Evolutionary conservation across 2,888 invertebrate genomes (phyloP), one percentile per base, ranked within the genome.

Genomic region (Limnephilus marmoratus): DNA sequence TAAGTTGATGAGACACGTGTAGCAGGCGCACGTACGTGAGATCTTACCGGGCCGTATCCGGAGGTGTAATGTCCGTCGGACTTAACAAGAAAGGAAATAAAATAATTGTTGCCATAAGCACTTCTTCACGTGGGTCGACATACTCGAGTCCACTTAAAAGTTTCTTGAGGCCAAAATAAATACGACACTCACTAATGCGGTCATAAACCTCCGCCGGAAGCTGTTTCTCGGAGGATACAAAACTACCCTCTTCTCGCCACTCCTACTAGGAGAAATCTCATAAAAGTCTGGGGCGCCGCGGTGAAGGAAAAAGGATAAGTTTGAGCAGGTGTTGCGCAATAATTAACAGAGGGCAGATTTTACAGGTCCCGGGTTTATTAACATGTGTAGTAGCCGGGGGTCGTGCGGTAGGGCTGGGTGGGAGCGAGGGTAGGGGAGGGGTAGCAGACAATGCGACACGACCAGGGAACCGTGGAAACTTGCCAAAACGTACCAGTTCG

Each of bases 401-500:
- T 24, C 3, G 41, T 15, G 13, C 18, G 45, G 9, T 9, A 68
- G 68, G n/a, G 90, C 7, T n/a, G 45, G 41, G 82, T 15, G 45
- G 9, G 9, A 9, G 11, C 24, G 68, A 9, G 68, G 68, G 68
- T 18, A 1, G 4, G 53, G 5, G 90, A 37, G 41, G 85, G 41
- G n/a, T 24, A 41, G 41, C 37, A 90, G 90, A 90, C 90, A 90
- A 90, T 90, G 90, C 90, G 90, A 90, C 90, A 90, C 87, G 90
- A 90, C 49, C 82, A 41, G 45, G 49, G 37, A 68, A 90, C 89
- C 53, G 85, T 92, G 93, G 93, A 91, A 83, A 87, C 81, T 83
- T 93, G 93, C 93, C 93, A 93, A 92, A 92, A 93, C 91, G 92
- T 91, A 89, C 86, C 93, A 89, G 91, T 49, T 90, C 90, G 93